A percentile compares a stretch with the other conserved stretches of the same genome.
Evolutionary conservation across 1,140 invertebrate genomes (phyloP).

Genomic region (Drosophila simulans): DNA sequence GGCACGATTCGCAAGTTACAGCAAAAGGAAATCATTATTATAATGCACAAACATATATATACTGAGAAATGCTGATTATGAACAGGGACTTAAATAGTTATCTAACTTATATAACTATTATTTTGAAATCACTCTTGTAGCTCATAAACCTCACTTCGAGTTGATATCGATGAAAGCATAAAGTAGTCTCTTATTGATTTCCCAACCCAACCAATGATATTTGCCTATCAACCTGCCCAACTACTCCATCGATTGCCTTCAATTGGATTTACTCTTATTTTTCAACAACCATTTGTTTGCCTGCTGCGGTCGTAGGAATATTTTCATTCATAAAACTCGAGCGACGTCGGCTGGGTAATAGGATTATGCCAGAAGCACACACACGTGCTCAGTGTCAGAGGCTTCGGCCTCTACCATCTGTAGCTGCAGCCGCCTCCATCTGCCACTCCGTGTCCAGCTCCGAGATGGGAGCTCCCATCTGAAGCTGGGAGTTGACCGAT

Average conservation of each 20-base stretch:
- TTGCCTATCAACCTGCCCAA: background rate
- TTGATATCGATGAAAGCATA: background rate
- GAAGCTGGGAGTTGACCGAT: slow-evolving; percentile 5
- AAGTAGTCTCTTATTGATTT: background rate
- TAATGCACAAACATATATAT: background rate
- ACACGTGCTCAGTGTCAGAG: slow-evolving; percentile 75
- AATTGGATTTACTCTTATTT: slow-evolving; percentile 13
- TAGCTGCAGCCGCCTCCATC: slow-evolving; percentile 2
- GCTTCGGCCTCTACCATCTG: slow-evolving; percentile 6
- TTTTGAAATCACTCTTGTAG: too few species aligned
- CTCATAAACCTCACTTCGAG: background rate
- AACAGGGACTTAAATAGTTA: too few species aligned
- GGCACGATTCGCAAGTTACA: slow-evolving; percentile 4
- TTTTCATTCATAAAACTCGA: slow-evolving; percentile 69
- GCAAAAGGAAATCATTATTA: slow-evolving; percentile 20
- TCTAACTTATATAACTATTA: background rate
- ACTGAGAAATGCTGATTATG: too few species aligned
- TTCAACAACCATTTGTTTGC: slow-evolving; percentile 29
- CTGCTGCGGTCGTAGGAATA: slow-evolving; percentile 8
- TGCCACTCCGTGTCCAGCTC: slow-evolving; percentile 4
- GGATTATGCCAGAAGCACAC: slow-evolving; percentile 67
- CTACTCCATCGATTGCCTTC: background rate
- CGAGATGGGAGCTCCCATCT: slow-evolving; percentile 11
- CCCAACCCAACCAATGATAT: background rate
- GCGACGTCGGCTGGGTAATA: slow-evolving; percentile 65